Percentiles rank a stretch among this genome's conserved stretches.
Evolutionary conservation across 2,113 vertebrate genomes (phyloP).

Genomic region (Argyrosomus japonicus): DNA sequence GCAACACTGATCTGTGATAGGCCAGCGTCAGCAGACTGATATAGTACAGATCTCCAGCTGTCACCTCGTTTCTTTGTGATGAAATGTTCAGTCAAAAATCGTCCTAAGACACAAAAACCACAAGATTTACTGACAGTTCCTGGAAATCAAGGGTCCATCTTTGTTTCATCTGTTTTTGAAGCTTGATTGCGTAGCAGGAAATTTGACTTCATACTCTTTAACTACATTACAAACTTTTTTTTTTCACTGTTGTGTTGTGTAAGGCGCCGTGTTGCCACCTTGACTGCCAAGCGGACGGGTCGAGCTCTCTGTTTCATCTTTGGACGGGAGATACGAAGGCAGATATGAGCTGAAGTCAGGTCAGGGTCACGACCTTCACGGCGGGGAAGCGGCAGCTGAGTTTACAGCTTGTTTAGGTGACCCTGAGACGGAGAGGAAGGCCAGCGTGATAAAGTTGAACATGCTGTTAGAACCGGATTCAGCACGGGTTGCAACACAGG

Average conservation of each 20-base stretch:
- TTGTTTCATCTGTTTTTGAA: neutral
- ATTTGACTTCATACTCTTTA: no score
- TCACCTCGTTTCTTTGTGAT: no score
- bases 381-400: constrained; percentile 9
- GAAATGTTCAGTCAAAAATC: no score
- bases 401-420: constrained; percentile 21
- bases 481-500: constrained; percentile 3
- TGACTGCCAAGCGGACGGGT: neutral
- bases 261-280: constrained; percentile 13
- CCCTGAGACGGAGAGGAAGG: constrained; percentile 39
- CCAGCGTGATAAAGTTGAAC: constrained; percentile 33
- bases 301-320: constrained; percentile 24
- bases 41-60: no score
- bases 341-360: constrained; percentile 25
- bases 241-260: neutral
- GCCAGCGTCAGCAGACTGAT: no score
- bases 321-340: constrained; percentile 34
- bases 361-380: constrained; percentile 50
- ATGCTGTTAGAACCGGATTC: neutral
- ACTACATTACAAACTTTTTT: no score
- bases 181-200: no score
- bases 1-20: no score
- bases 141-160: neutral
- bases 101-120: no score
- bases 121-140: no score